phyloP scores from a whole-genome alignment of 2,113 vertebrate genomes.

The Diglossa brunneiventris region DNA sequence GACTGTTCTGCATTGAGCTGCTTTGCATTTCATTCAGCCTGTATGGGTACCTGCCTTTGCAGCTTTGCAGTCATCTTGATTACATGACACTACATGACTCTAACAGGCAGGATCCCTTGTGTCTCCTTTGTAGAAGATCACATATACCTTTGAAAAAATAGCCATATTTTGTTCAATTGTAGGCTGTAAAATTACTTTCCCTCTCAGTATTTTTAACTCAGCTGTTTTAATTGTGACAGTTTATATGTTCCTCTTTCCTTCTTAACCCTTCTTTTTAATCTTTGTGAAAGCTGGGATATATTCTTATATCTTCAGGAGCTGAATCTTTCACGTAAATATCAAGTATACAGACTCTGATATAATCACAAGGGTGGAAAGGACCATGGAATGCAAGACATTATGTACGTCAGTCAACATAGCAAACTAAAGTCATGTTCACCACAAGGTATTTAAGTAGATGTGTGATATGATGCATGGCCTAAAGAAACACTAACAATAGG shows the following conservation, averaged over 20 bases:
- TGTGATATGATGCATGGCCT: neutral
- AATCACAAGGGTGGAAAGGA: neutral
- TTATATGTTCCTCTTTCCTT: neutral
- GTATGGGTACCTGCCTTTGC: neutral
- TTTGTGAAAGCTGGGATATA: neutral
- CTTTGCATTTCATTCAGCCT: neutral
- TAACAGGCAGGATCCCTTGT: neutral
- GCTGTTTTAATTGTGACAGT: neutral
- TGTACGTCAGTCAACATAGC: neutral
- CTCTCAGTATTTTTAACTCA: neutral
- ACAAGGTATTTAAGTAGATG: neutral
- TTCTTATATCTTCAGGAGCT: neutral
- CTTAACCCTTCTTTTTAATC: neutral
- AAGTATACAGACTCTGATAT: neutral
- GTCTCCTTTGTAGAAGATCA: neutral
- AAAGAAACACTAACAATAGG: neutral
- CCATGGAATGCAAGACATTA: neutral
- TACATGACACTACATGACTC: neutral
- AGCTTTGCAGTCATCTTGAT: neutral
- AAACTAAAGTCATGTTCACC: neutral
- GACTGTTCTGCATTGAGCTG: neutral
- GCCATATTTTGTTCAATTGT: neutral
- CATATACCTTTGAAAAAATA: neutral
- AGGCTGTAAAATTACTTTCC: neutral
- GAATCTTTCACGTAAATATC: neutral